Conservation (phyloP, 2,888 invertebrate genomes). For the Thyatira batis region DNA sequence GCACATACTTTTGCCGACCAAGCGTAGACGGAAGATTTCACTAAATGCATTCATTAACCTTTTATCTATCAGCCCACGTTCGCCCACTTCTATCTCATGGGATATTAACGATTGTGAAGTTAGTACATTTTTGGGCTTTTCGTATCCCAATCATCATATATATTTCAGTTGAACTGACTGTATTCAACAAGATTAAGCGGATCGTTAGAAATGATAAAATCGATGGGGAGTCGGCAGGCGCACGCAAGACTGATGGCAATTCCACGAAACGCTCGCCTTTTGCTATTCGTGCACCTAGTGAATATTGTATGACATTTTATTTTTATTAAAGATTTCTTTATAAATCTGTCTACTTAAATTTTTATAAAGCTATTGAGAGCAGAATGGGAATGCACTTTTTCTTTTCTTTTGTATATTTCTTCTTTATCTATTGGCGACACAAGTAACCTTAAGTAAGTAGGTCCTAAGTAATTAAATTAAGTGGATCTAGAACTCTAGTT, state of each 20-base stretch:
- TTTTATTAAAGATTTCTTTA: constrained; percentile 18
- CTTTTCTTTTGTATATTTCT: too few relatives aligned
- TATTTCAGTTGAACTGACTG: constrained; percentile 26
- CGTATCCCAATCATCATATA: constrained; percentile 3
- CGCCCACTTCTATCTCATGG: neutral
- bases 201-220: constrained; percentile 52
- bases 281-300: constrained; percentile 20
- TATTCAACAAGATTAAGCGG: constrained; percentile 40
- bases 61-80: too few relatives aligned
- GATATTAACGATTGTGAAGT: too few relatives aligned
- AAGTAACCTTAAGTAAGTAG: too few relatives aligned
- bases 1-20: too few relatives aligned
- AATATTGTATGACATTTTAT: constrained; percentile 29
- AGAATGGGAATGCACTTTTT: too few relatives aligned
- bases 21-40: neutral
- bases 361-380: too few relatives aligned
- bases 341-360: constrained; percentile 3
- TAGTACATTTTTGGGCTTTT: neutral
- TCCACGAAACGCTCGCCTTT: constrained; percentile 41
- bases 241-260: constrained; percentile 56
- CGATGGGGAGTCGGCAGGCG: constrained; percentile 46
- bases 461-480: too few relatives aligned
- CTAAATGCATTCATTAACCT: neutral
- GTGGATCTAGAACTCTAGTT: too few relatives aligned
- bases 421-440: too few relatives aligned